Evolutionary conservation across 2,797 vertebrate genomes (phyloP), one percentile per base, ranked within the genome.

Genomic region (Todus mexicanus): DNA sequence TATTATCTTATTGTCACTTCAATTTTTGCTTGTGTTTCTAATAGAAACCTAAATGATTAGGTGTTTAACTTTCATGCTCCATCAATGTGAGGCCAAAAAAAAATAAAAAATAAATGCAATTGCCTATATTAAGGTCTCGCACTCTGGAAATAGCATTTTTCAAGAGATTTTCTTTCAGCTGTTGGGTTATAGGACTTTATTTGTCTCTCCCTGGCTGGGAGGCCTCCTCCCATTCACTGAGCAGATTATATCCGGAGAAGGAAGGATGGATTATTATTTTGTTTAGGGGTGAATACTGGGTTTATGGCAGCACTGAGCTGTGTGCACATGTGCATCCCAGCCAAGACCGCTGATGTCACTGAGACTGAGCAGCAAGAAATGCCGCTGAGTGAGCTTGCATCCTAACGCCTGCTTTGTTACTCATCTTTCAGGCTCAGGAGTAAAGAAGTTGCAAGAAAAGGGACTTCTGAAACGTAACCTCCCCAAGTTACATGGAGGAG

Each of bases 1-100:
- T 69, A 70, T 89, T 94, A 75, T 75, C 75, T 66, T 71, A 60
- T 74, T 92, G 85, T 95, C 78, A 84, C 43, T 95, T 88, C 81
- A 42, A 65, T 75, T 88, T 94, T 92, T 73, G 27, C 68, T 61
- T 37, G 17, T 71, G 48, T 75, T 91, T 93, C 91, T 96, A 91
- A 84, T 29, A 87, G 70, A 76, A 90, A 89, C 47, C 48, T 91
- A 89, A 89, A 86, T 66, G 31, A 94, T 94, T 48, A 83, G 72
- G 20, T 77, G 53, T 87, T 96, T 87, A 90, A 91, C 72, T 94
- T 89, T 42, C 87, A 45, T 47, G 70, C 38, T 79, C 35, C 33
- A 53, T 23, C 80, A 83, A 4, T 1, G 3, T 14, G n/a, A 91
- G 57, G 42, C 51, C 70, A 72, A 91, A 76, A 78, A 83, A 53